Evolutionary conservation across 2,888 invertebrate species (phyloP).

Genomic region (Mimumesa dahlbomi): DNA sequence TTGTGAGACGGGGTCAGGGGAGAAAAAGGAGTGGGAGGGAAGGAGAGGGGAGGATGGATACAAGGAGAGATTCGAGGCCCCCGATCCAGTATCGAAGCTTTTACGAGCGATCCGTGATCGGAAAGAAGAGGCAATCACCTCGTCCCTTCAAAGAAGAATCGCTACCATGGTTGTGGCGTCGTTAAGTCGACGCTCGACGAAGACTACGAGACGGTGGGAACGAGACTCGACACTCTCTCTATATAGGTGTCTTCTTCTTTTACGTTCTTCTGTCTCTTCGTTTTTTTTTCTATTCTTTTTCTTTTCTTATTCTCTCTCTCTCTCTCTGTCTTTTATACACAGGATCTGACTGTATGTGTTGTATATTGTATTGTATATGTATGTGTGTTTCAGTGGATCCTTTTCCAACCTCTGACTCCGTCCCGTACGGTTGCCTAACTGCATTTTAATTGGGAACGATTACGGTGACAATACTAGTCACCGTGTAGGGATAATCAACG

Average conservation of each 20-base stretch:
- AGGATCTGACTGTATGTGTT: no score
- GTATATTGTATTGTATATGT: no score
- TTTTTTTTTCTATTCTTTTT: background rate
- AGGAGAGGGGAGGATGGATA: conserved; percentile 12
- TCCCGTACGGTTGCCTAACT: conserved; percentile 47
- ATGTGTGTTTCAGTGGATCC: no score
- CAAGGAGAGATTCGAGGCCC: conserved; percentile 45
- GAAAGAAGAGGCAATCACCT: conserved; percentile 62
- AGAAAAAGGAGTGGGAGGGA: conserved; percentile 20
- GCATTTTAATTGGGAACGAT: conserved; percentile 73
- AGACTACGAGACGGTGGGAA: conserved; percentile 63
- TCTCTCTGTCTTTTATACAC: conserved; percentile 4
- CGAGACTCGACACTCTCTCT: conserved; percentile 45
- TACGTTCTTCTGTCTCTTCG: background rate
- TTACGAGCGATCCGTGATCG: conserved; percentile 66
- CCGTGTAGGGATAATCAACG: conserved; percentile 58
- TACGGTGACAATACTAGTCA: conserved; percentile 64
- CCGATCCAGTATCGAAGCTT: conserved; percentile 62
- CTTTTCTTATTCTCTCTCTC: conserved; percentile 8
- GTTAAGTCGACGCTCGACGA: conserved; percentile 66
- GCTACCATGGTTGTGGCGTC: conserved; percentile 57
- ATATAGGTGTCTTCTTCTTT: conserved; percentile 1
- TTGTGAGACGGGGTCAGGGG: conserved; percentile 4
- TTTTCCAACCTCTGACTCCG: background rate
- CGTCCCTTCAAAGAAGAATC: conserved; percentile 56